phyloP scores from a whole-genome alignment of 2,113 vertebrate species.

The Zosterops hypoxanthus region DNA sequence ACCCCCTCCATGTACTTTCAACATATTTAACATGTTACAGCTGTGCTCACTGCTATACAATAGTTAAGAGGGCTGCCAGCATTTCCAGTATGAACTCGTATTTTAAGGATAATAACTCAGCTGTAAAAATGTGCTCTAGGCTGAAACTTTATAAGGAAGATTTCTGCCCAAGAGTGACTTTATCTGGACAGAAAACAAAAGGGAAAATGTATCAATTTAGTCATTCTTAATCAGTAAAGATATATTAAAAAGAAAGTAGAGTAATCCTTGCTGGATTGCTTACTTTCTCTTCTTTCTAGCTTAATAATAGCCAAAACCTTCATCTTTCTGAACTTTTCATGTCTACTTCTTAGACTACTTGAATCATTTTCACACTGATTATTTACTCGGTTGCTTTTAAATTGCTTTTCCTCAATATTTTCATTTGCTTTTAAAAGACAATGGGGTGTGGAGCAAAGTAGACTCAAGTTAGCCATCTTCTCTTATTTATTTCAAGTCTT shows the following conservation, averaged over 20 bases:
- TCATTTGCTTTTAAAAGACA: background rate
- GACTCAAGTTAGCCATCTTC: background rate
- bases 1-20: background rate
- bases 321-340: background rate
- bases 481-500: background rate
- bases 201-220: background rate
- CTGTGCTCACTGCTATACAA: background rate
- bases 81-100: conserved; percentile 39
- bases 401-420: background rate
- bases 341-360: background rate
- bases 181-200: background rate
- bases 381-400: background rate
- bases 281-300: background rate
- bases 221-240: conserved; percentile 1
- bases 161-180: conserved; percentile 26
- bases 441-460: background rate
- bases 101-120: conserved; percentile 51
- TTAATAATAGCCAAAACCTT: background rate
- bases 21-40: conserved; percentile 16
- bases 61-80: conserved; percentile 17
- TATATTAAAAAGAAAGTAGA: background rate
- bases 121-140: conserved; percentile 35
- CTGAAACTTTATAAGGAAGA: conserved; percentile 20
- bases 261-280: background rate
- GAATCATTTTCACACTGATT: background rate